These are phyloP conservation scores for Carollia perspicillata DNA, from an alignment of 2,113 vertebrate species.

Conservation along the genomic window DNA sequence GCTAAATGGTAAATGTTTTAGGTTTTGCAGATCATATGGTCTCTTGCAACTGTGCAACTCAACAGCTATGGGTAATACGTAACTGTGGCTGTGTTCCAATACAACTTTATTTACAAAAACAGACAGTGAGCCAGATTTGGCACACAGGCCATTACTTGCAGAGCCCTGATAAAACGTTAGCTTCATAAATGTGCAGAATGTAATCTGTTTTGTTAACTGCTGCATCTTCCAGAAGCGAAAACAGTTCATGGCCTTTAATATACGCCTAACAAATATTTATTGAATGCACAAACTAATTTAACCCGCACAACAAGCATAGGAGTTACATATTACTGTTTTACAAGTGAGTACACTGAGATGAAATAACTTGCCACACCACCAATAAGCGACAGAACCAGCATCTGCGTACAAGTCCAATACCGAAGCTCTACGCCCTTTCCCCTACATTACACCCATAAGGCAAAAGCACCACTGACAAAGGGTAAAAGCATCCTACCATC, in stretches of 20 bases:
- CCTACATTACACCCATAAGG: background rate
- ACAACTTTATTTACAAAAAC: slow-evolving; percentile 3
- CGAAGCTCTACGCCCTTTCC: background rate
- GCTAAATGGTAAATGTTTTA: background rate
- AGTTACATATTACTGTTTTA: slow-evolving; percentile 5
- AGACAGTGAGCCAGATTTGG: background rate
- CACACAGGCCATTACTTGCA: background rate
- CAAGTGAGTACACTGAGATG: background rate
- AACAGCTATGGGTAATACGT: background rate
- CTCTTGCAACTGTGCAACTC: background rate
- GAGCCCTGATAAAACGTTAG: background rate
- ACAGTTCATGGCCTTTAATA: background rate
- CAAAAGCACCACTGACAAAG: background rate
- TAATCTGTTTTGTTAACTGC: background rate
- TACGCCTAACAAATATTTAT: background rate
- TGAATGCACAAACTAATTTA: background rate
- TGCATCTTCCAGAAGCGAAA: background rate
- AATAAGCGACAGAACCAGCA: background rate
- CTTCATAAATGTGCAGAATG: background rate
- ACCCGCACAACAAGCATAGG: background rate
- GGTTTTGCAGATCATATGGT: background rate
- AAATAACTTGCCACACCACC: background rate
- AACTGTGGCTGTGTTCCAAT: background rate
- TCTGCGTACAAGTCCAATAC: background rate
- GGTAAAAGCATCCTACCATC: background rate